A percentile compares a stretch with the other conserved stretches of the same genome.
Evolutionary conservation across 2,797 vertebrate species (phyloP).

Genomic region (Antrozous pallidus): DNA sequence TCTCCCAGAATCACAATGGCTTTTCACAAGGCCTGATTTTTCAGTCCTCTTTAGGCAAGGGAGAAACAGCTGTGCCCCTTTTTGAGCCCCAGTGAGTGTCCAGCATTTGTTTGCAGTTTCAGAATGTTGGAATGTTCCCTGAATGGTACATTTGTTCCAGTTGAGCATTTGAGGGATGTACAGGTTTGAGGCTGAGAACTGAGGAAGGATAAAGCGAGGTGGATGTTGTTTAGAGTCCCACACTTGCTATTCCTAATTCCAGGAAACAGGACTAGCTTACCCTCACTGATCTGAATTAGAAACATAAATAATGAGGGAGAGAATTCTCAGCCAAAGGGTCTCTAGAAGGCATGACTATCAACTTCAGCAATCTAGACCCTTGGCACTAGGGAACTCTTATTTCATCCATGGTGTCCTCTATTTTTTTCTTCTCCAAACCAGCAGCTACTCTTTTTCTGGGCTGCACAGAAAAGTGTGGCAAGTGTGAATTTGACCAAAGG

Average conservation of each 20-base stretch:
- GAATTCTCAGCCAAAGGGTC: slow-evolving; percentile 33
- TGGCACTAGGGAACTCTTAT: not conserved
- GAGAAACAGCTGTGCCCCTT: slow-evolving; percentile 61
- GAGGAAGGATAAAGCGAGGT: not conserved
- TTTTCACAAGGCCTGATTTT: slow-evolving; percentile 43
- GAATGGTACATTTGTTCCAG: slow-evolving; percentile 68
- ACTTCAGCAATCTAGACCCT: slow-evolving; percentile 2
- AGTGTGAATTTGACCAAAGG: slow-evolving; percentile 43
- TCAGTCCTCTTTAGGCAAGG: slow-evolving; percentile 45
- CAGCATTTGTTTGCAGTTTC: slow-evolving; percentile 55
- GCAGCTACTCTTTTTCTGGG: slow-evolving; percentile 9
- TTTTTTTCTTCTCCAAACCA: slow-evolving; percentile 40
- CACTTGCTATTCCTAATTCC: slow-evolving; percentile 58
- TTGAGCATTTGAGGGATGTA: slow-evolving; percentile 38
- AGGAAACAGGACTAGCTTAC: slow-evolving; percentile 23
- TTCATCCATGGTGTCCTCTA: not conserved
- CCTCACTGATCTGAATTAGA: slow-evolving; percentile 38
- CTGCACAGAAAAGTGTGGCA: not conserved
- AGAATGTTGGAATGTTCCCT: slow-evolving; percentile 62
- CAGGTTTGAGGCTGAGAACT: slow-evolving; percentile 42
- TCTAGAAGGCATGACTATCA: slow-evolving; percentile 6
- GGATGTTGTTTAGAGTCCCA: slow-evolving; percentile 24
- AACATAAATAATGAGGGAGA: not conserved
- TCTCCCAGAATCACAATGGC: slow-evolving; percentile 32
- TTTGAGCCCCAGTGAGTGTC: not conserved